Evolutionary conservation across 2,797 vertebrate species (phyloP).

Genomic region (Periophthalmus magnuspinnatus): DNA sequence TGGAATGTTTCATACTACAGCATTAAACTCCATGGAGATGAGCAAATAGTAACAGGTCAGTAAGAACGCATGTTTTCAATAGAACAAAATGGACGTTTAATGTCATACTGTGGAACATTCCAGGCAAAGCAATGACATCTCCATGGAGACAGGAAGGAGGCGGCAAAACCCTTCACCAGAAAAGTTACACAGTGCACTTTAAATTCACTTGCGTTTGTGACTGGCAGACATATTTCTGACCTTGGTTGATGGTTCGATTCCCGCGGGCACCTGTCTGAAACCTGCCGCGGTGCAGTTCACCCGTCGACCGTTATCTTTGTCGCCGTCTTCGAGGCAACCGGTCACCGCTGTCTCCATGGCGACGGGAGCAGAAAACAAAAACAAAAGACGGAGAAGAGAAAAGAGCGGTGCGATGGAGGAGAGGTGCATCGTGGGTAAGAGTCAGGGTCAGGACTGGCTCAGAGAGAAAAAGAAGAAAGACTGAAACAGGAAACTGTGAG

Average conservation of each 20-base stretch:
- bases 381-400: not conserved
- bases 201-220: no score
- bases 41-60: no score
- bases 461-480: not conserved
- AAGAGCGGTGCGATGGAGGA: not conserved
- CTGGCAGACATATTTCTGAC: constrained; percentile 18
- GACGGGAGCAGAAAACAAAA: not conserved
- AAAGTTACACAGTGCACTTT: no score
- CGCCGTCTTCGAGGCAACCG: constrained; percentile 47
- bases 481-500: not conserved
- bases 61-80: no score
- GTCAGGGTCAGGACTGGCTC: not conserved
- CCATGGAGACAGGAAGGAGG: no score
- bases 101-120: no score
- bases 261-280: constrained; percentile 40
- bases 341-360: not conserved
- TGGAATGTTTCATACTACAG: no score
- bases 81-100: no score
- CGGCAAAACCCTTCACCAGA: no score
- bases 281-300: constrained; percentile 60
- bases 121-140: no score
- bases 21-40: no score
- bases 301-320: constrained; percentile 55
- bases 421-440: not conserved
- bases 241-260: constrained; percentile 47